Conservation (phyloP, 2,797 vertebrate species). For the Poecilia gillii region DNA sequence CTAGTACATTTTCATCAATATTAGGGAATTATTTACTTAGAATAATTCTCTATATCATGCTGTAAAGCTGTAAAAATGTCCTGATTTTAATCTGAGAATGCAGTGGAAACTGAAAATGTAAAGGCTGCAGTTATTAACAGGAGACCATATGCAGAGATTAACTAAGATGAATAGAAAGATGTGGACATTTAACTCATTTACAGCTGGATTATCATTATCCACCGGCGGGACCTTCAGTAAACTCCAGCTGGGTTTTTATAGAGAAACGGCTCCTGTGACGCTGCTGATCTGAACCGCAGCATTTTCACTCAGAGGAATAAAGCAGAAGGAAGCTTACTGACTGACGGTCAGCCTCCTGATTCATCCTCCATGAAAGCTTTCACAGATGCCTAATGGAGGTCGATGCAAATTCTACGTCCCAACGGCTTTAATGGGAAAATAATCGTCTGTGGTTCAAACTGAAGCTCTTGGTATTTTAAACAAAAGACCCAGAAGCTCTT, state of each 20-base stretch:
- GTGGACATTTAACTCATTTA: neutral
- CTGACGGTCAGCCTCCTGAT: neutral
- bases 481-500: neutral
- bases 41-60: too few species aligned
- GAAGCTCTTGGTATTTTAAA: neutral
- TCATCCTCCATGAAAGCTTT: constrained; percentile 6
- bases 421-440: neutral
- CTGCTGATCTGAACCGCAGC: neutral
- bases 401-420: neutral
- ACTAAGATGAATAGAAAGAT: neutral
- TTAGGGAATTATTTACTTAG: too few species aligned
- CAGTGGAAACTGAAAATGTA: neutral
- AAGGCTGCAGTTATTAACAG: neutral
- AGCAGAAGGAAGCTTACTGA: neutral
- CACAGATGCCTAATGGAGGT: neutral
- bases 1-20: too few species aligned
- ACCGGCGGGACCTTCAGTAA: neutral
- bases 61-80: neutral
- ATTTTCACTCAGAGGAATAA: neutral
- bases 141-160: neutral
- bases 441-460: neutral
- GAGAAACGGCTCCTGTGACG: neutral
- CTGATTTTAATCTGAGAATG: neutral
- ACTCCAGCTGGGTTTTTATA: neutral
- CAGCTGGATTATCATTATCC: neutral